These are phyloP conservation scores for Dermolepida albohirtum DNA, from an alignment of 2,888 invertebrate species.

Conservation along the genomic window DNA sequence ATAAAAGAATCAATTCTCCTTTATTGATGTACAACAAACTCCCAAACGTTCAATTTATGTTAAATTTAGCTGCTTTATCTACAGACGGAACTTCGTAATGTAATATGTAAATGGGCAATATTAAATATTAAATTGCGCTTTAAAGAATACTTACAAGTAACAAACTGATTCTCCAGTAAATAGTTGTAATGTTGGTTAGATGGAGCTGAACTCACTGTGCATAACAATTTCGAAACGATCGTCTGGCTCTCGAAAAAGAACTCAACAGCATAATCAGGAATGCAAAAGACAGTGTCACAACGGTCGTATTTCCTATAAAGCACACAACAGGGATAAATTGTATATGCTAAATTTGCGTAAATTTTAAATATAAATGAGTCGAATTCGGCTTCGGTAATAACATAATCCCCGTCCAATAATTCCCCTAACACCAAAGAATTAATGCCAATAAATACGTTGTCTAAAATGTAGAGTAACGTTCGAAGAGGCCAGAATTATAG, in stretches of 20 bases:
- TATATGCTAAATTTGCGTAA: conserved; percentile 50
- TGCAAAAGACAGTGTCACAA: conserved; percentile 39
- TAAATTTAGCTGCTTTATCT: no score
- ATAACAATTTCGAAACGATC: conserved; percentile 31
- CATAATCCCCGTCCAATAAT: conserved; percentile 60
- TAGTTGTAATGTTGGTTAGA: conserved; percentile 18
- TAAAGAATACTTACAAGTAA: no score
- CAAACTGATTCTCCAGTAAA: conserved; percentile 12
- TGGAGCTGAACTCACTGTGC: conserved; percentile 7
- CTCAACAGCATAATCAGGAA: conserved; percentile 37
- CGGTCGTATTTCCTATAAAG: conserved; percentile 38
- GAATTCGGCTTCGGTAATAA: conserved; percentile 58
- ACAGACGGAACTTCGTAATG: no score
- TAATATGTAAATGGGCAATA: no score
- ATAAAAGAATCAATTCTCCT: no score
- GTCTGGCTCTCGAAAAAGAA: conserved; percentile 26
- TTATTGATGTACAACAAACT: no score
- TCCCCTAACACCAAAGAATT: conserved; percentile 60
- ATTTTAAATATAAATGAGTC: conserved; percentile 59
- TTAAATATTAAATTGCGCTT: no score
- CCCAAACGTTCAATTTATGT: no score
- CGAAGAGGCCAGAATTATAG: conserved; percentile 7
- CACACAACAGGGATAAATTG: conserved; percentile 44
- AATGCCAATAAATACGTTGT: conserved; percentile 51
- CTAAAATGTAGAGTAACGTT: conserved; percentile 23